Percentiles rank a stretch among this genome's conserved stretches.
phyloP scores from a whole-genome alignment of 2,113 vertebrate genomes.

The Pleuronectes platessa region DNA sequence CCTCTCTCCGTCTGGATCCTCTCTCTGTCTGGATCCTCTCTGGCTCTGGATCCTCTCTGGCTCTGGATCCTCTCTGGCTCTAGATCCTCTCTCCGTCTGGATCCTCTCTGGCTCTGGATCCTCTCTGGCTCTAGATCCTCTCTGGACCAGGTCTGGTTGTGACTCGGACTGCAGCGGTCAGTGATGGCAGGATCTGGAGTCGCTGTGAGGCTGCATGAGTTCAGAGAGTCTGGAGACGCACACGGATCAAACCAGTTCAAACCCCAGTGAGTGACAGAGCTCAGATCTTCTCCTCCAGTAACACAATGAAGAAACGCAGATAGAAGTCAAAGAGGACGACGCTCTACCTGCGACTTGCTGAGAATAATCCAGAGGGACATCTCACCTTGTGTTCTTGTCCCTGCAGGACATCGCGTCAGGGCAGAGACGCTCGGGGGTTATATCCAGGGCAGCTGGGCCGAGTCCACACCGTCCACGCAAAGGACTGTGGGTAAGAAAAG shows the following conservation, averaged over 20 bases:
- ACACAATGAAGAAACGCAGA: no score
- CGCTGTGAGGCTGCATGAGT: conserved; percentile 70
- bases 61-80: no score
- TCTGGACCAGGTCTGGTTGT: not conserved
- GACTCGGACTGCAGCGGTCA: no score
- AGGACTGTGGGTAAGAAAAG: conserved; percentile 56
- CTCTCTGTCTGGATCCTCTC: no score
- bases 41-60: no score
- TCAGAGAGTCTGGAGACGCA: conserved; percentile 49
- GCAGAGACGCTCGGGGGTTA: conserved; percentile 62
- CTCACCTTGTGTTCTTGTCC: not conserved
- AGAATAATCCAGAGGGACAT: not conserved
- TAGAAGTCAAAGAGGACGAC: no score
- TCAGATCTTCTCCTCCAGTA: no score
- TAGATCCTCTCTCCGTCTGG: no score
- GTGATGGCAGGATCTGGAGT: conserved; percentile 71
- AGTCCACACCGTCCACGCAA: conserved; percentile 50
- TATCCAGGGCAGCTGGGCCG: conserved; percentile 76
- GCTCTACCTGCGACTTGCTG: no score
- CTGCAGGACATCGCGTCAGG: conserved; percentile 48
- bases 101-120: not conserved
- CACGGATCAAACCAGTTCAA: no score
- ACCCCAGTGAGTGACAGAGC: no score
- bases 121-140: not conserved
- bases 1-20: no score